Conservation (phyloP, 2,888 invertebrate species). For the Torymus auratus region DNA sequence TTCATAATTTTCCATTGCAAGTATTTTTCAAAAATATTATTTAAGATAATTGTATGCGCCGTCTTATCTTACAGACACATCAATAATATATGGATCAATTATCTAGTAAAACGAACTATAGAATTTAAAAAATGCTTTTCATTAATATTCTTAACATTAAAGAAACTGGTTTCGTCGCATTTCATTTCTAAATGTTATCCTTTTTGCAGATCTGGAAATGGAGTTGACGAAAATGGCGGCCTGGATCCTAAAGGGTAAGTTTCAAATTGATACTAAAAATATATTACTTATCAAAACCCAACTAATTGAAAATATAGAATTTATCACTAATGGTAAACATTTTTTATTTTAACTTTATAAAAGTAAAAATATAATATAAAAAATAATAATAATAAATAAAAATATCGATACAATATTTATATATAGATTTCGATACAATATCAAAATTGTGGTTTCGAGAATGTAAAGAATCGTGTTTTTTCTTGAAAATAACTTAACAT, state of each 20-base stretch:
- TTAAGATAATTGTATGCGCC: conserved; percentile 30
- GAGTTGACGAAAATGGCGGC: conserved; percentile 62
- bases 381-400: no score
- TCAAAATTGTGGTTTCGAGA: no score
- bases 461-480: no score
- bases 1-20: background rate
- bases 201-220: conserved; percentile 67
- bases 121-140: conserved; percentile 18
- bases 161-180: conserved; percentile 32
- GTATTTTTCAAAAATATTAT: background rate
- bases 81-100: conserved; percentile 35
- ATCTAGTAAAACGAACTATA: conserved; percentile 3
- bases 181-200: conserved; percentile 31
- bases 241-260: conserved; percentile 71
- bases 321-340: no score
- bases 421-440: no score
- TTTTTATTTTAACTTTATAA: no score
- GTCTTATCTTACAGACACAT: conserved; percentile 15
- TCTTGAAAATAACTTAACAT: no score
- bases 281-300: background rate
- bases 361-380: no score
- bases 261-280: conserved; percentile 17
- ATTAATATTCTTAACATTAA: conserved; percentile 23
- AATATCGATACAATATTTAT: no score
- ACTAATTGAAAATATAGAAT: background rate